Base-by-base conservation (phyloP, 2,113 vertebrate genomes). In the Cottus gobio region DNA sequence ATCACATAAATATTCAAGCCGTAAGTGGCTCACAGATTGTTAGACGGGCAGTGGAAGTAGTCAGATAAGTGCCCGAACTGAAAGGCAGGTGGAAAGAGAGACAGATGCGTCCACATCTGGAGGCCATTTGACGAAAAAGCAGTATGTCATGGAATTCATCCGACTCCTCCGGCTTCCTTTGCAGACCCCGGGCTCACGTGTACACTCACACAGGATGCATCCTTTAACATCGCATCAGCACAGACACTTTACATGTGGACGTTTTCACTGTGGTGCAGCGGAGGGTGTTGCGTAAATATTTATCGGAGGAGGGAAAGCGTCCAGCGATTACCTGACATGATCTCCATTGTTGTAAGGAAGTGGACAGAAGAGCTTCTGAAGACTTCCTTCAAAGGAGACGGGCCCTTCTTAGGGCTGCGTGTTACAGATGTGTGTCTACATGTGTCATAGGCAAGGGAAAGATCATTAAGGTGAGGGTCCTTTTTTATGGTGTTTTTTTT, bases 61-160 rank as follows among this genome's bases (percentile, higher is more conserved):
- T 85, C 84, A 91, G 84, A 90, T 91, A 83, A 52, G 28, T 31
- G 36, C 30, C 61, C 30, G 57, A 50, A 67, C n/a, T 4, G 0
- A 69, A 28, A 69, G 46, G 24, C 54, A 88, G 71, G 60, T 75
- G 70, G 64, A 79, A 71, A 36, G 34, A 71, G 52, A 92, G 79
- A 90, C 88, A 75, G 81, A 87, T 72, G 86, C 75, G 84, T 83
- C 84, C 80, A 93, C 94, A 96, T 95, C 94, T 96, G 95, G 93
- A 94, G 90, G 86, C 82, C 79, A 95, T 96, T 95, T 92, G 74
- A 88, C 70, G 80, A 91, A 90, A 94, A 95, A 90, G 84, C 91
- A 92, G 84, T 42, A 78, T 80, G 91, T 92, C 91, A 88, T 91
- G 90, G 91, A 95, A 95, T 94, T 92, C 89, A 81, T 90, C 87